A percentile compares a stretch with the other conserved stretches of the same genome.
These are phyloP conservation scores for Homarus gammarus DNA, from an alignment of 2,888 invertebrate species.

Conservation along the genomic window DNA sequence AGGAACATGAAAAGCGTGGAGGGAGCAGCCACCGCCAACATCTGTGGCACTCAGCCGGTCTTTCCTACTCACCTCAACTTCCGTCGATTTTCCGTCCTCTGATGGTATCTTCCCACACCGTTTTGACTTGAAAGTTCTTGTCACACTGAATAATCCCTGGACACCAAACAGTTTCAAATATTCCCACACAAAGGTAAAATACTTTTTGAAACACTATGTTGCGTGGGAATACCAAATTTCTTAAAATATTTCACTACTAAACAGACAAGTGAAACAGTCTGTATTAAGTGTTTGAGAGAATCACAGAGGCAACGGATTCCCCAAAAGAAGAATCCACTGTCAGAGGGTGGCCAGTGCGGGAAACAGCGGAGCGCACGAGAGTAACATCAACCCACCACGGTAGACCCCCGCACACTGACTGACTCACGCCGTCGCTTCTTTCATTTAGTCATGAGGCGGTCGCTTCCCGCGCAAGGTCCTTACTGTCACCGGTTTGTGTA, in stretches of 20 bases:
- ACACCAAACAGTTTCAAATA: not conserved
- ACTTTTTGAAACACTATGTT: constrained; percentile 15
- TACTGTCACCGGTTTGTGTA: constrained; percentile 14
- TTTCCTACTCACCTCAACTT: constrained; percentile 37
- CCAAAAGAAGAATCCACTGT: constrained; percentile 1
- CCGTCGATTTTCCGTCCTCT: constrained; percentile 18
- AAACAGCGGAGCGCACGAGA: constrained; percentile 36
- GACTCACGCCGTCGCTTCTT: not conserved
- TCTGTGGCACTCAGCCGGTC: constrained; percentile 23
- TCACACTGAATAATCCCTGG: not conserved
- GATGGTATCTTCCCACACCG: not conserved
- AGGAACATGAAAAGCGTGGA: not conserved
- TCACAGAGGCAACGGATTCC: constrained; percentile 16
- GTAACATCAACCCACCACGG: constrained; percentile 26
- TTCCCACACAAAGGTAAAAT: not conserved
- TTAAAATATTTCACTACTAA: not conserved
- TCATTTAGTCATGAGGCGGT: not conserved
- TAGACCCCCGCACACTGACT: constrained; percentile 49
- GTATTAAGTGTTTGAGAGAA: constrained; percentile 16
- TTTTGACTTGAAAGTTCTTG: constrained; percentile 1
- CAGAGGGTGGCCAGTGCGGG: constrained; percentile 9
- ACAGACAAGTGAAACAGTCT: constrained; percentile 9
- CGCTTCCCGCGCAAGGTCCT: constrained; percentile 1
- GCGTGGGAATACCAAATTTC: not conserved
- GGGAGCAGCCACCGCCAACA: not conserved